These are phyloP conservation scores for Zoanthus solanderi DNA, from an alignment of 92 coral and sea anemone species.

Conservation along the genomic window DNA sequence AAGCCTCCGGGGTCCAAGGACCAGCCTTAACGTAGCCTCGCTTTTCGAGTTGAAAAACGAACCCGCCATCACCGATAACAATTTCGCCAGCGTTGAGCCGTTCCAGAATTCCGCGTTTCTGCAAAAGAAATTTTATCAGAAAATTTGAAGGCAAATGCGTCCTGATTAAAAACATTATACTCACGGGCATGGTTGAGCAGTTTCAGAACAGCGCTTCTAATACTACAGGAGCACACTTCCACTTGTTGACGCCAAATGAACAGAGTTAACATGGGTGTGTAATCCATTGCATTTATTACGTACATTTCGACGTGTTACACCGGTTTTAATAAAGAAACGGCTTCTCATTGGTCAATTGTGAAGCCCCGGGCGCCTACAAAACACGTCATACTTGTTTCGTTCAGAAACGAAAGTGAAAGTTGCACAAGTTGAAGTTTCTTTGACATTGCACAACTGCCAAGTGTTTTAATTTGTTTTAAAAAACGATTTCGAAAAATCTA, in stretches of 20 bases:
- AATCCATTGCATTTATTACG: neutral
- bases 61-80: slow-evolving; percentile 96
- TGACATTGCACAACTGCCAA: neutral
- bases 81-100: slow-evolving; percentile 88
- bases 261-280: neutral
- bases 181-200: slow-evolving; percentile 20
- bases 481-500: no score
- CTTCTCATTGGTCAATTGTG: neutral
- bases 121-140: slow-evolving; percentile 11
- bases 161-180: neutral
- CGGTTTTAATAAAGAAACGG: neutral
- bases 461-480: no score
- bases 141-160: neutral
- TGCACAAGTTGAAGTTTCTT: no score
- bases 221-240: neutral
- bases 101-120: slow-evolving; percentile 92
- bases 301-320: neutral
- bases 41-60: slow-evolving; percentile 92
- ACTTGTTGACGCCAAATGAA: neutral
- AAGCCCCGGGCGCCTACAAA: neutral
- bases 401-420: no score
- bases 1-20: slow-evolving; percentile 97
- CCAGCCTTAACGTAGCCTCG: slow-evolving; percentile 97
- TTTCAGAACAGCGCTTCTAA: neutral
- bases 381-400: neutral